Percentiles rank a stretch among this genome's conserved stretches.
Conservation (phyloP, 2,797 vertebrate species). For the Hyperoplus immaculatus region DNA sequence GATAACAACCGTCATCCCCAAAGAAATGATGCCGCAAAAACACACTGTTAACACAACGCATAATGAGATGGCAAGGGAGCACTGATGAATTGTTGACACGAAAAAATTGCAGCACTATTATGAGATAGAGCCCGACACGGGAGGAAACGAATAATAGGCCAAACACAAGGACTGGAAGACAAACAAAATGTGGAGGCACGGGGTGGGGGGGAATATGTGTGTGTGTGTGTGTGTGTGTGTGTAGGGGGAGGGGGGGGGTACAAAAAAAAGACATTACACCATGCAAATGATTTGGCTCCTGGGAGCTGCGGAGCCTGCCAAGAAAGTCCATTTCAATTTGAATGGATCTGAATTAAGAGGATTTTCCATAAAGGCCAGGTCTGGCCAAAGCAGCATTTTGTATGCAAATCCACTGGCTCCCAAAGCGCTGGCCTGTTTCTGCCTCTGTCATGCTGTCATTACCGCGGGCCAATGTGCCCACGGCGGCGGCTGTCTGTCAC, state of each 20-base stretch:
- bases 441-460: slow-evolving; percentile 77
- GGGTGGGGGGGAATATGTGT: slow-evolving; percentile 1
- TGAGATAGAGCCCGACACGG: slow-evolving; percentile 73
- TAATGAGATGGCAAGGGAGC: slow-evolving; percentile 82
- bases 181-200: slow-evolving; percentile 65
- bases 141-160: slow-evolving; percentile 77
- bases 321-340: slow-evolving; percentile 87
- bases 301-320: slow-evolving; percentile 79
- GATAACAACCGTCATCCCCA: slow-evolving; percentile 73
- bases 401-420: slow-evolving; percentile 83
- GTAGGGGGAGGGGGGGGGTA: background rate
- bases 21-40: slow-evolving; percentile 63
- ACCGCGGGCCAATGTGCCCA: slow-evolving; percentile 57
- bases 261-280: slow-evolving; percentile 75
- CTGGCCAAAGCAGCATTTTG: slow-evolving; percentile 83
- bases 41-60: slow-evolving; percentile 73
- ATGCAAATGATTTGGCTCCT: slow-evolving; percentile 86
- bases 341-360: slow-evolving; percentile 88
- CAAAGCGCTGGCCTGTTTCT: slow-evolving; percentile 64
- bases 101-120: slow-evolving; percentile 80
- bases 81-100: slow-evolving; percentile 75
- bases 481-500: slow-evolving; percentile 72
- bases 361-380: slow-evolving; percentile 84
- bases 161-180: slow-evolving; percentile 76
- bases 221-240: too few relatives aligned